Percentiles rank a stretch among this genome's conserved stretches.
These are phyloP conservation scores for Drosophila sechellia DNA, from an alignment of 1,140 invertebrate species.

Conservation along the genomic window DNA sequence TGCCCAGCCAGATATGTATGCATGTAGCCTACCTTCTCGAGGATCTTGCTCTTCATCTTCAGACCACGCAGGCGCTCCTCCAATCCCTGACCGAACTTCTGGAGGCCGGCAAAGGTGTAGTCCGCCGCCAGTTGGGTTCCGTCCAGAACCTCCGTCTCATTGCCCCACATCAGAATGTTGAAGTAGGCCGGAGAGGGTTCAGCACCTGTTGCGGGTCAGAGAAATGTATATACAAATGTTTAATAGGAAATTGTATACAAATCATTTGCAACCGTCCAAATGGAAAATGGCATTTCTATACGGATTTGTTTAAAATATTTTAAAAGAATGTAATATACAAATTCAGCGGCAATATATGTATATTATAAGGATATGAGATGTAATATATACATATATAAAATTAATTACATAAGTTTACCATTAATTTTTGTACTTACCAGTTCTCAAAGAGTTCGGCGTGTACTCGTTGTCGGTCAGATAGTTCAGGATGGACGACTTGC, in stretches of 20 bases:
- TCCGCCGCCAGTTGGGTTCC: conserved; percentile 96
- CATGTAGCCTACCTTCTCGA: conserved; percentile 91
- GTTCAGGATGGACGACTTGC: conserved; percentile 97
- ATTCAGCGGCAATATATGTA: no score
- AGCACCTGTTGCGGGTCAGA: conserved; percentile 87
- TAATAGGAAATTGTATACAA: not conserved
- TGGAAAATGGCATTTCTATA: no score
- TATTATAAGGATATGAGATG: no score
- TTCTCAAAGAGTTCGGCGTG: conserved; percentile 91
- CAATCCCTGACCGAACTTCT: conserved; percentile 97
- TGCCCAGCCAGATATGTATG: conserved; percentile 15
- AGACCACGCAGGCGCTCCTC: conserved; percentile 94
- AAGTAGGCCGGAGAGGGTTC: conserved; percentile 97
- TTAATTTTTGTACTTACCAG: conserved; percentile 87
- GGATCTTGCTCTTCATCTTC: conserved; percentile 91
- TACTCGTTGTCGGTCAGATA: conserved; percentile 95
- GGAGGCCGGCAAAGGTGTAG: conserved; percentile 95
- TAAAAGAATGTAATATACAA: no score
- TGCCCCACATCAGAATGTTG: conserved; percentile 95
- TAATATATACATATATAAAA: not conserved
- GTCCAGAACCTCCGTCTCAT: conserved; percentile 92
- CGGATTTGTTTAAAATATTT: no score
- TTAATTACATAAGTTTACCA: not conserved
- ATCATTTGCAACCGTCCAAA: no score
- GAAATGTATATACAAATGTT: not conserved